Base-by-base conservation (phyloP, 2,113 vertebrate species). In the Haemorhous mexicanus region DNA sequence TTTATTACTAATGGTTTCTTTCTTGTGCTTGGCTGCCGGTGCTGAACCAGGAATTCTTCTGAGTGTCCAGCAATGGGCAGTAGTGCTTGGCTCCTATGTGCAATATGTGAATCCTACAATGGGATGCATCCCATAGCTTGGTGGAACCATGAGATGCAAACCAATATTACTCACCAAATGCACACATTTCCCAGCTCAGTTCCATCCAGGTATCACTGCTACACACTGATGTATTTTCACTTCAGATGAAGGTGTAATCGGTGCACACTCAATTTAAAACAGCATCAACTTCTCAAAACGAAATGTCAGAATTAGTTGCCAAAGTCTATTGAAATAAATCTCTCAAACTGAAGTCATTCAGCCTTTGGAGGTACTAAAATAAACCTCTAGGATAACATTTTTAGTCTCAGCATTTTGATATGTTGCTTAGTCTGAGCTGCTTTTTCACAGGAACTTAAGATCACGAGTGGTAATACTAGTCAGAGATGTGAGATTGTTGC, bases 371-470 rank as follows among this genome's bases (percentile, higher is more conserved):
- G 10, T 52, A 26, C 37, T 88, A 58, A 79, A 88, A 80, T 52
- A 86, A 92, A 66, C 27, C 11, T 22, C 22, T 43, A 55, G 44
- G 27, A 43, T 43, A 39, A 67, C 8, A 15, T 44, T 77, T 70
- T 84, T 58, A 78, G 44, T 35, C 23, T 49, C 70, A 84, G 20
- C 2, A 27, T 84, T 93, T 89, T n/a, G 11, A 5, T 28, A 66
- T 69, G 20, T 77, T 59, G 18, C 28, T 82, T 80, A 74, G 41
- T 61, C 47, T 33, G 66, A 82, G 28, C 28, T 64, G 30, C 1
- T 4, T 93, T 89, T 94, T 56, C 49, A 93, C 49, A 79, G 67
- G 58, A 85, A 87, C 77, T 30, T 50, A 72, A 27, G 21, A 55
- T 67, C 18, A 15, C 2, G 35, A 72, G 20, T 15, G 69, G 16